These are phyloP conservation scores for Phocoena sinus DNA, from an alignment of 2,113 vertebrate species.

Conservation along the genomic window DNA sequence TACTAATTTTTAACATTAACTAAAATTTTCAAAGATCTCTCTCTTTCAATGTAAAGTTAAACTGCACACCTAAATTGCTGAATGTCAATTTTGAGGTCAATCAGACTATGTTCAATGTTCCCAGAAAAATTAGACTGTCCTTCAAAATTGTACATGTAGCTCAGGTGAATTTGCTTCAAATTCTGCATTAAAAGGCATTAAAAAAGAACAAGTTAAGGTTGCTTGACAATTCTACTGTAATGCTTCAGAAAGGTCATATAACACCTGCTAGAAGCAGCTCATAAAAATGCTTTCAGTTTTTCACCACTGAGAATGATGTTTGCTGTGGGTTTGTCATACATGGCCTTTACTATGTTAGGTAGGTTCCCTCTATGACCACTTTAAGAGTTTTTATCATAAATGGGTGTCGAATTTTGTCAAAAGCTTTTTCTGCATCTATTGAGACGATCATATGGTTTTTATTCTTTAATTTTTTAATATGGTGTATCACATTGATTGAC, in stretches of 20 bases:
- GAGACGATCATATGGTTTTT: too few relatives aligned
- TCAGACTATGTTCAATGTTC: background rate
- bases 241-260: background rate
- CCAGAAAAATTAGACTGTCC: background rate
- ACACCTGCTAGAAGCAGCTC: background rate
- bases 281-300: background rate
- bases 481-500: too few relatives aligned
- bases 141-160: background rate
- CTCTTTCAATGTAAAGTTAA: constrained; percentile 12
- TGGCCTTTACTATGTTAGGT: too few relatives aligned
- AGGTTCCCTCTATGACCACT: too few relatives aligned
- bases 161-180: constrained; percentile 1
- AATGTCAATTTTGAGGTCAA: constrained; percentile 1
- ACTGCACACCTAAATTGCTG: background rate
- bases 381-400: too few relatives aligned
- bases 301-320: too few relatives aligned
- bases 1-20: constrained; percentile 26
- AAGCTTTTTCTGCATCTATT: too few relatives aligned
- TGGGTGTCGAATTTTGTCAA: too few relatives aligned
- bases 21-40: constrained; percentile 1
- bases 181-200: background rate
- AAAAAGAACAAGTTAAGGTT: background rate
- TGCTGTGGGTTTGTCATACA: too few relatives aligned
- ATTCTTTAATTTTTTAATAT: too few relatives aligned
- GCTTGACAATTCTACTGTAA: background rate